These are phyloP conservation scores for Samia ricini DNA, from an alignment of 1,140 invertebrate species.

Conservation along the genomic window DNA sequence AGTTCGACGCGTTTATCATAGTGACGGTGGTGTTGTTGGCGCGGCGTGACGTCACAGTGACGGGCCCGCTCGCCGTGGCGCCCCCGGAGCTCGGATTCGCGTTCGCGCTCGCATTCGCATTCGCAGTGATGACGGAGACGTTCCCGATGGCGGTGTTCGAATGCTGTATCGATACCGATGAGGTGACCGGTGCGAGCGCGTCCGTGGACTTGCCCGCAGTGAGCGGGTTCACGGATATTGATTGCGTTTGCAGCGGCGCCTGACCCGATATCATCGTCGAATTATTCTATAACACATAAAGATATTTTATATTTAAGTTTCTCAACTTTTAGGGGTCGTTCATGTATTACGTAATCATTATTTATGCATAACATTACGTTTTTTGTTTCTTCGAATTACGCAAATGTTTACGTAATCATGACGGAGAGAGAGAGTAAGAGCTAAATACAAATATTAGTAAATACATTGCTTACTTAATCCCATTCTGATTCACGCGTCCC, in stretches of 20 bases:
- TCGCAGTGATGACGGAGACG: constrained; percentile 54
- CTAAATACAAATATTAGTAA: no score
- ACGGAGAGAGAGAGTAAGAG: no score
- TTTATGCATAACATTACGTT: no score
- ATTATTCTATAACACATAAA: constrained; percentile 29
- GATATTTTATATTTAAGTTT: not conserved
- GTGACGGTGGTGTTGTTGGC: constrained; percentile 85
- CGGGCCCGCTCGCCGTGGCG: no score
- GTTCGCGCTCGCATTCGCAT: constrained; percentile 33
- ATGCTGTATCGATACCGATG: constrained; percentile 65
- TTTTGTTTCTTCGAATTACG: no score
- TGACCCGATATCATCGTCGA: constrained; percentile 46
- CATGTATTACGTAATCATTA: no score
- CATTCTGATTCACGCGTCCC: no score
- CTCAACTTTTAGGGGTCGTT: no score
- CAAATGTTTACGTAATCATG: no score
- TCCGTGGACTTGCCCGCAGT: constrained; percentile 62
- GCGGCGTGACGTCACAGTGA: constrained; percentile 81
- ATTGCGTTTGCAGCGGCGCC: constrained; percentile 51
- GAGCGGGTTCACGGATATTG: constrained; percentile 67
- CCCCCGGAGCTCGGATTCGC: constrained; percentile 73
- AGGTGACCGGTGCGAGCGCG: constrained; percentile 44
- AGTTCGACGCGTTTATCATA: constrained; percentile 79
- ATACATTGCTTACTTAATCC: no score
- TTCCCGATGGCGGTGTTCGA: constrained; percentile 62